Evolutionary conservation across 2,888 invertebrate genomes (phyloP).

Genomic region (Syrista parreyssii): DNA sequence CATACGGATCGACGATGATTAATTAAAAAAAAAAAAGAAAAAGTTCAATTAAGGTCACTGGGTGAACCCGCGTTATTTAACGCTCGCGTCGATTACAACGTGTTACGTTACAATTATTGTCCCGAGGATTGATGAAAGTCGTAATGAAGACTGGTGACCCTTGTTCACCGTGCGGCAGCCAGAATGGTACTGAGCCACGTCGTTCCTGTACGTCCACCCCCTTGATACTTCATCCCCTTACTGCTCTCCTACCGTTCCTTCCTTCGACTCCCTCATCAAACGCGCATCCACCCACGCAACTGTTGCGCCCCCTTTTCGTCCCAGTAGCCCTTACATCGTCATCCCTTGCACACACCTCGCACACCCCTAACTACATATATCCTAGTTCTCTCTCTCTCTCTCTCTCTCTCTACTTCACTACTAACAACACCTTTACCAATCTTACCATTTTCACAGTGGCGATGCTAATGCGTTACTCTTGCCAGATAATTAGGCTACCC

Average conservation of each 20-base stretch:
- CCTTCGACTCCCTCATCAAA: slow-evolving; percentile 47
- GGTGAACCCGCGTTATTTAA: background rate
- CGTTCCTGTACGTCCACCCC: slow-evolving; percentile 34
- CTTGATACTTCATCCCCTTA: slow-evolving; percentile 34
- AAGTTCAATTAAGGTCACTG: background rate
- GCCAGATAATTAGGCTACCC: slow-evolving; percentile 8
- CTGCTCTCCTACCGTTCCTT: slow-evolving; percentile 21
- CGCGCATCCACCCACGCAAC: slow-evolving; percentile 64
- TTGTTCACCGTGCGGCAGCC: slow-evolving; percentile 44
- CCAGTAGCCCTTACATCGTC: background rate
- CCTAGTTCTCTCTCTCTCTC: background rate
- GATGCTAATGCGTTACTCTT: slow-evolving; percentile 12
- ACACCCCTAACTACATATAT: background rate
- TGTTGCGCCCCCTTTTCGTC: slow-evolving; percentile 57
- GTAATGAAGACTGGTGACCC: background rate
- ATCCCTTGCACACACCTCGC: background rate
- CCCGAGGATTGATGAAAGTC: background rate
- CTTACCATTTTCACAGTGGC: slow-evolving; percentile 14
- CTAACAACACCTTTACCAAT: slow-evolving; percentile 7
- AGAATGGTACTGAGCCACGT: slow-evolving; percentile 53
- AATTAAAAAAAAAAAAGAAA: background rate
- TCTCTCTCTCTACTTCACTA: background rate
- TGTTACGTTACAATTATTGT: background rate
- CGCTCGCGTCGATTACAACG: background rate
- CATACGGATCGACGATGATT: background rate